phyloP scores from a whole-genome alignment of 2,113 vertebrate genomes.

The Charina bottae region DNA sequence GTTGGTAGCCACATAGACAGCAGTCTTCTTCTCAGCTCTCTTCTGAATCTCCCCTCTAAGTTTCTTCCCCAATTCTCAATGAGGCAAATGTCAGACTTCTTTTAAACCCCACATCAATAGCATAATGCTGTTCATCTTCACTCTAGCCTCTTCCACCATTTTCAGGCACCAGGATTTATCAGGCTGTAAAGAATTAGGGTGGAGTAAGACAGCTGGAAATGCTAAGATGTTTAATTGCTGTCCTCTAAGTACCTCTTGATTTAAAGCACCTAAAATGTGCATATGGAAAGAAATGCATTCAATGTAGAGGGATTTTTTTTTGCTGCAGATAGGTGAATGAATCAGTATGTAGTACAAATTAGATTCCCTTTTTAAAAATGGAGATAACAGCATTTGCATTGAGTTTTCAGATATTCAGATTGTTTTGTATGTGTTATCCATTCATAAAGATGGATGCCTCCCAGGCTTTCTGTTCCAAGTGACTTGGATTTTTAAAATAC shows the following conservation, averaged over 20 bases:
- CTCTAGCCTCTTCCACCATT: neutral
- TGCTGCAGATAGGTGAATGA: neutral
- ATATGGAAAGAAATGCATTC: neutral
- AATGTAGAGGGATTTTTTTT: neutral
- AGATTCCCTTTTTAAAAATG: neutral
- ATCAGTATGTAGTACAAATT: neutral
- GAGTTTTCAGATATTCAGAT: neutral
- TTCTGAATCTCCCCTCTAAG: no score
- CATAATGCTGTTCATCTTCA: neutral
- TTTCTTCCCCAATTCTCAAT: neutral
- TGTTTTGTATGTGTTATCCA: neutral
- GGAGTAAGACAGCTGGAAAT: neutral
- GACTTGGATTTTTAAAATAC: neutral
- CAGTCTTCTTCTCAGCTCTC: no score
- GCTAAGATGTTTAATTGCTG: neutral
- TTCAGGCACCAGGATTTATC: neutral
- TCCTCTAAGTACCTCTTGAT: neutral
- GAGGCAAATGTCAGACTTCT: neutral
- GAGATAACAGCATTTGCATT: neutral
- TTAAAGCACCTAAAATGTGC: neutral
- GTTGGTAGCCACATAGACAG: no score
- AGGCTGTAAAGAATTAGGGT: neutral
- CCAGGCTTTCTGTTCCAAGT: neutral
- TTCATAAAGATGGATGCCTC: neutral
- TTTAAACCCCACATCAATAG: neutral